A percentile compares a stretch with the other conserved stretches of the same genome.
Conservation (phyloP, 2,888 invertebrate species). For the Metacarcinus magister region DNA sequence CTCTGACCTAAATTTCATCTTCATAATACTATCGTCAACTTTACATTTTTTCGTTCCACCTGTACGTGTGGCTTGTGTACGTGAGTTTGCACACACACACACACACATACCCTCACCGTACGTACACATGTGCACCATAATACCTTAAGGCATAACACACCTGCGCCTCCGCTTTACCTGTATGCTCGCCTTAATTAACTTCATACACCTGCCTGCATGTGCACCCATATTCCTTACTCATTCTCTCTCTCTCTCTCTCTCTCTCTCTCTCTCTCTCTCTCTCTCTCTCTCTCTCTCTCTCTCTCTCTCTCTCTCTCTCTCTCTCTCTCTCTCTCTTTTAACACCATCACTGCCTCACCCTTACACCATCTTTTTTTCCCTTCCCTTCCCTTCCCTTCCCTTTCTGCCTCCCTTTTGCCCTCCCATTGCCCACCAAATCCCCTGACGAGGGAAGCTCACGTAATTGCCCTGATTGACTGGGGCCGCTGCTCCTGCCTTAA, state of each 20-base stretch:
- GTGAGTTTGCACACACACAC: background rate
- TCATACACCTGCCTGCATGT: background rate
- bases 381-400: background rate
- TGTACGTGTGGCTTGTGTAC: background rate
- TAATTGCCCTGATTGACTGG: constrained; percentile 38
- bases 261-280: constrained; percentile 39
- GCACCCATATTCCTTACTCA: background rate
- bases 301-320: no score
- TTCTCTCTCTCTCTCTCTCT: background rate
- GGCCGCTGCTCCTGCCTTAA: background rate
- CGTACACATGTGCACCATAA: background rate
- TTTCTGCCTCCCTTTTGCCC: background rate
- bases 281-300: constrained; percentile 11
- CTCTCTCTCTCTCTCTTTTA: background rate
- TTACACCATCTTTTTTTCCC: background rate
- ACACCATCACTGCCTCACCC: background rate
- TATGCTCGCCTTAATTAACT: background rate
- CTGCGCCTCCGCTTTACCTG: background rate
- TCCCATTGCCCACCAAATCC: background rate
- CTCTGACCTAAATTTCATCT: background rate
- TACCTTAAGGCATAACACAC: background rate
- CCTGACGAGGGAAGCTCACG: background rate
- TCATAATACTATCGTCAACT: background rate
- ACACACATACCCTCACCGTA: background rate
- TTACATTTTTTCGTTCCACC: background rate